These are phyloP conservation scores for Coenonympha glycerion DNA, from an alignment of 2,888 invertebrate species.

Conservation along the genomic window DNA sequence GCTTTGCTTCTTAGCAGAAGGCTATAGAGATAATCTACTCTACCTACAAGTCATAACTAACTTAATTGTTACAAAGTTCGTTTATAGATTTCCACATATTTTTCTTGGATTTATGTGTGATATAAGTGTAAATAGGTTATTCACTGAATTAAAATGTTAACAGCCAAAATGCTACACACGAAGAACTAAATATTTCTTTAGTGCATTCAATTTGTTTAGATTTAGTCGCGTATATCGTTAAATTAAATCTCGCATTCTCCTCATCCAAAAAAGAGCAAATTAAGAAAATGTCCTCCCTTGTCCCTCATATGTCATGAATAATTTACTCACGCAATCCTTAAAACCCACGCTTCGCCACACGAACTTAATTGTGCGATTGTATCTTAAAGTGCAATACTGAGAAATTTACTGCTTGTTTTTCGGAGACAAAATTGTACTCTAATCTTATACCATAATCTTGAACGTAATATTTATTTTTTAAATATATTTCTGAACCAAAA, in stretches of 20 bases:
- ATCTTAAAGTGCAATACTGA: constrained; percentile 22
- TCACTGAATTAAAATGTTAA: too few species aligned
- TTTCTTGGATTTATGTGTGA: too few species aligned
- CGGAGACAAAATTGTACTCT: constrained; percentile 7
- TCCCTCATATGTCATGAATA: constrained; percentile 16
- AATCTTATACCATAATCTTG: background rate
- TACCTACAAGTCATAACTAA: too few species aligned
- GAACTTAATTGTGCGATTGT: constrained; percentile 23
- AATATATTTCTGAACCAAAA: too few species aligned
- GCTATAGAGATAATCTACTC: too few species aligned
- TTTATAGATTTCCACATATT: too few species aligned
- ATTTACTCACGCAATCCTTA: constrained; percentile 14
- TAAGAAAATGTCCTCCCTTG: constrained; percentile 2
- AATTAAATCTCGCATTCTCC: constrained; percentile 2
- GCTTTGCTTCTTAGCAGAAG: too few species aligned
- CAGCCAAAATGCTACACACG: too few species aligned
- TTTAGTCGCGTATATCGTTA: background rate
- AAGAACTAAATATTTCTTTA: background rate
- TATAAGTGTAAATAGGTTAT: too few species aligned
- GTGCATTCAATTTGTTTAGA: background rate
- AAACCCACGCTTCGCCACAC: constrained; percentile 19
- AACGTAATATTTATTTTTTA: too few species aligned
- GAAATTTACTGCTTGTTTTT: constrained; percentile 18
- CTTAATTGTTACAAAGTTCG: too few species aligned
- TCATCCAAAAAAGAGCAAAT: constrained; percentile 6